Evolutionary conservation across 92 coral and sea anemone genomes (phyloP), one percentile per base, ranked within the genome.

Genomic region (Palythoa heliodiscus): DNA sequence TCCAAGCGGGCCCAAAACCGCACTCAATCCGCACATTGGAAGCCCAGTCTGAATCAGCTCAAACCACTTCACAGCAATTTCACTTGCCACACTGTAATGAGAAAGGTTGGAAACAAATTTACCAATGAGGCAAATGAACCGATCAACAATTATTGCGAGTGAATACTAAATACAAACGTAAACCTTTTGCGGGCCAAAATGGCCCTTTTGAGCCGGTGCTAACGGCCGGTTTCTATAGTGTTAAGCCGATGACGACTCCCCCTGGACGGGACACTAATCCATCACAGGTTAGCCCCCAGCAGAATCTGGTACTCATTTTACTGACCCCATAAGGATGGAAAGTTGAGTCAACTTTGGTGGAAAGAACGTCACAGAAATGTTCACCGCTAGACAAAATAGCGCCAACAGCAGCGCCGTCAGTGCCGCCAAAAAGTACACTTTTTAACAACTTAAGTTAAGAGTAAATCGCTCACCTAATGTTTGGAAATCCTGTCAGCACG

Each of bases 51-150:
- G 98, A 22, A 94, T 88, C 96, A 96, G 88, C 87, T 96, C 98
- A 87, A 94, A 96, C 98, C 98, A 96, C 79, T 96, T 96, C 47
- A 96, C 96, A n/a, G 98, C 94, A 74, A 94, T 89, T 64, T 96
- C 98, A 58, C 95, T 95, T 25, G 93, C 81, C 74, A 96, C 93
- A 89, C 98, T 96, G 86, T 10, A 60, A 76, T 58, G 29, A 35
- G 10, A 68, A 40, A 87, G 64, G 15, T 20, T 7, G 25, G 3
- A 40, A 16, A 55, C 4, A 63, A 60, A 23, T 7, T 63, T 63
- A 63, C 11, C 69, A 63, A 63, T 4, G 10, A 19, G 5, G 22
- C 0, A 63, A 13, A 29, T 4, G 24, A 48, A 69, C 43, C 7
- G 4, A 7, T 19, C 22, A 11, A 4, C 9, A 69, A 69, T 3